Evolutionary conservation across 2,888 invertebrate species (phyloP).

Genomic region (Ormyrus pomaceus): DNA sequence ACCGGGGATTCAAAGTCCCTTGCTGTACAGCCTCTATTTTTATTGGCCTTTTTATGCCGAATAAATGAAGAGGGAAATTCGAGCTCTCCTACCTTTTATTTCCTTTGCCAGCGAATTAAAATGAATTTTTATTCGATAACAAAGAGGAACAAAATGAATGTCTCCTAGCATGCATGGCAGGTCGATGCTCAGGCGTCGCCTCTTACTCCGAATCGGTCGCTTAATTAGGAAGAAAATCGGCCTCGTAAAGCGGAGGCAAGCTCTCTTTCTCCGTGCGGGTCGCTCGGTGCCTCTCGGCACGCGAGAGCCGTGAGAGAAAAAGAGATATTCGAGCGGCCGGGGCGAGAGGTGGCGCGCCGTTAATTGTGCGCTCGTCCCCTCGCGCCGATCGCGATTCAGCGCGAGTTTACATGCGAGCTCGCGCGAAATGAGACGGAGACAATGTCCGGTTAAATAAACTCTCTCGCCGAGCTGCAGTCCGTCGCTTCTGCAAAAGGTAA

Average conservation of each 20-base stretch:
- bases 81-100: no score
- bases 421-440: constrained; percentile 55
- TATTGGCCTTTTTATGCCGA: no score
- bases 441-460: constrained; percentile 11
- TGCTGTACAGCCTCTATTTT: no score
- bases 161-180: no score
- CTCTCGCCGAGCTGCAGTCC: not conserved
- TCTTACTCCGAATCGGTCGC: constrained; percentile 40
- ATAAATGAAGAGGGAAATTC: no score
- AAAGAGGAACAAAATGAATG: no score
- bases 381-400: constrained; percentile 59
- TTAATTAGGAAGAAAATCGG: constrained; percentile 61
- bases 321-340: constrained; percentile 13
- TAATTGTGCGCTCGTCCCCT: constrained; percentile 62
- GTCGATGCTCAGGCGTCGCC: not conserved
- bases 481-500: not conserved
- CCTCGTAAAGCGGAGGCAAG: constrained; percentile 18
- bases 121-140: no score
- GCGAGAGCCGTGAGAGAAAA: constrained; percentile 13
- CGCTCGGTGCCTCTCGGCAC: not conserved
- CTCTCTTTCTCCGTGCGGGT: no score
- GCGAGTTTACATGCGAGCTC: constrained; percentile 62
- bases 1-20: no score
- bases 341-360: constrained; percentile 52
- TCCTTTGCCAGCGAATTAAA: no score